A percentile compares a stretch with the other conserved stretches of the same genome.
phyloP scores from a whole-genome alignment of 2,888 invertebrate species.

The Epistrophella euchroma region DNA sequence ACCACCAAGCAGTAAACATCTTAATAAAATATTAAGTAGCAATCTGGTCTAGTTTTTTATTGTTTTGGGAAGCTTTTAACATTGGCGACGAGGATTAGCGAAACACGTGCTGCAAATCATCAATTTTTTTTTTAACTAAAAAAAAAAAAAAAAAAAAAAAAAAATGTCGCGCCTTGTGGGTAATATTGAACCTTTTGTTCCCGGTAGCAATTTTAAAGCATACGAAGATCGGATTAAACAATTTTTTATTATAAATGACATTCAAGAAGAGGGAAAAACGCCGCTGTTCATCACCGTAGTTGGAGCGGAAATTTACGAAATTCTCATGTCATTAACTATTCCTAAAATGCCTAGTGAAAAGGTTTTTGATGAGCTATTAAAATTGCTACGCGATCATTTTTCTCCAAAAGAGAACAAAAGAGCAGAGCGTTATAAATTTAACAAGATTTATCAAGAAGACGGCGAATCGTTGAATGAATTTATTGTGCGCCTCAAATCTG shows the following conservation, averaged over 20 bases:
- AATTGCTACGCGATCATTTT: not conserved
- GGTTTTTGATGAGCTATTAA: not conserved
- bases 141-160: no score
- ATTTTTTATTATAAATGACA: not conserved
- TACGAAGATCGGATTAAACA: not conserved
- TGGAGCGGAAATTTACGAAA: not conserved
- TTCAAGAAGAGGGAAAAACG: not conserved
- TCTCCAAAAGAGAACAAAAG: not conserved
- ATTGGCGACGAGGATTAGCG: not conserved
- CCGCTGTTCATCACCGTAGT: not conserved
- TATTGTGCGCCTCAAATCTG: not conserved
- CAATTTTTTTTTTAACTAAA: not conserved
- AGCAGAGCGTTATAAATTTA: not conserved
- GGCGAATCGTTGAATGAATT: not conserved
- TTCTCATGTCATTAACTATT: not conserved
- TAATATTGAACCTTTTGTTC: not conserved
- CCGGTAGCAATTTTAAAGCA: not conserved
- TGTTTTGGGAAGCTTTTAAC: no score
- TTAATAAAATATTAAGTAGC: no score
- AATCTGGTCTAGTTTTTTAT: no score
- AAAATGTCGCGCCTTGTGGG: not conserved
- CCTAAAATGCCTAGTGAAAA: not conserved
- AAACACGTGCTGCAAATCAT: not conserved
- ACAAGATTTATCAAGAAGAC: conserved; percentile 6
- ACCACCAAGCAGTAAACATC: no score